Percentiles rank a stretch among this genome's conserved stretches.
These are phyloP conservation scores for Podarcis muralis DNA, from an alignment of 2,113 vertebrate species.

Conservation along the genomic window DNA sequence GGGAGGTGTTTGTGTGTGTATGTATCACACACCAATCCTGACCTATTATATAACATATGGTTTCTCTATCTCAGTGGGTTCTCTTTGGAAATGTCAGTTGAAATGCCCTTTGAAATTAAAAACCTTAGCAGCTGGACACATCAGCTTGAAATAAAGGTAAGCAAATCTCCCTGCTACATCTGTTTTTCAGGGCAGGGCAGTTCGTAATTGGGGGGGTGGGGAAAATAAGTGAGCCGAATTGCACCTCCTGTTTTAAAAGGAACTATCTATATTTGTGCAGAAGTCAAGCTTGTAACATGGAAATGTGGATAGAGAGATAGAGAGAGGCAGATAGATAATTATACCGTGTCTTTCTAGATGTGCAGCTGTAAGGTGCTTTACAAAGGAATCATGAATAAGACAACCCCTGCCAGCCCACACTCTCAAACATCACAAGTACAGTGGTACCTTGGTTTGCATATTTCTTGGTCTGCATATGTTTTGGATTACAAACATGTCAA, in stretches of 20 bases:
- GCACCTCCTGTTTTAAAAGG: conserved; percentile 25
- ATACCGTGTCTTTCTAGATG: neutral
- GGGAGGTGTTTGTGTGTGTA: neutral
- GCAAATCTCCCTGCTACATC: conserved; percentile 26
- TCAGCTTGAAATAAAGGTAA: conserved; percentile 82
- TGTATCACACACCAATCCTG: neutral
- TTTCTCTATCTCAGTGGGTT: conserved; percentile 74
- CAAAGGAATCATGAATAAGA: neutral
- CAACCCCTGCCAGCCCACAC: neutral
- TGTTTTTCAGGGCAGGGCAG: neutral
- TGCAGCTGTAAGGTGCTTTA: neutral
- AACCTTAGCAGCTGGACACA: conserved; percentile 76
- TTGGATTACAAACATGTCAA: no score
- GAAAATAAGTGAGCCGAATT: neutral
- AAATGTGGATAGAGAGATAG: no score
- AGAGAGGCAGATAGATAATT: no score
- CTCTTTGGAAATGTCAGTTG: conserved; percentile 78
- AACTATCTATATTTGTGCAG: neutral
- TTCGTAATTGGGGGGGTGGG: neutral
- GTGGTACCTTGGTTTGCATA: no score
- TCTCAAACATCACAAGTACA: neutral
- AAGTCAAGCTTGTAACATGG: neutral
- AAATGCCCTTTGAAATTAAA: conserved; percentile 82
- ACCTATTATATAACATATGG: neutral
- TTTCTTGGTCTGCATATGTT: no score